phyloP scores from a whole-genome alignment of 2,797 vertebrate species.

The Melanogrammus aeglefinus region DNA sequence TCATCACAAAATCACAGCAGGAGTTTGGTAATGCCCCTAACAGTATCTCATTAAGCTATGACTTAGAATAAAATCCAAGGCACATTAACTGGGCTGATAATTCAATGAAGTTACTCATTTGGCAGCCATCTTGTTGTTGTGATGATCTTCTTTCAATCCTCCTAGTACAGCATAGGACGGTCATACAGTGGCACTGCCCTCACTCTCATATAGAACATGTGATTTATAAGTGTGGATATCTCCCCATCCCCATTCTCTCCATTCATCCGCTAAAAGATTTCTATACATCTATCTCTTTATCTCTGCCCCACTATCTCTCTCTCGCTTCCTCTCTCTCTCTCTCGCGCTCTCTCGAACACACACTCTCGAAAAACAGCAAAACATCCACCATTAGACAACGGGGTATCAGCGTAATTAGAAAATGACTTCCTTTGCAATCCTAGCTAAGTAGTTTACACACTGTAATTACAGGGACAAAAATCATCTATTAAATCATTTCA shows the following conservation, averaged over 20 bases:
- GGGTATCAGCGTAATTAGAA: conserved; percentile 99
- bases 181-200: neutral
- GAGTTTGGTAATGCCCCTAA: conserved; percentile 74
- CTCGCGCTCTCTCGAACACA: conserved; percentile 27
- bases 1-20: conserved; percentile 76
- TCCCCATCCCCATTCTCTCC: neutral
- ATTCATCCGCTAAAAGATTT: neutral
- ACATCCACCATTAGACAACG: conserved; percentile 99
- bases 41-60: conserved; percentile 75
- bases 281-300: conserved; percentile 26
- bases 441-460: conserved; percentile 99
- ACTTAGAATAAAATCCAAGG: conserved; percentile 74
- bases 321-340: conserved; percentile 15
- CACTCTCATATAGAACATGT: neutral
- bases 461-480: conserved; percentile 99
- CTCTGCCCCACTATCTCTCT: conserved; percentile 43
- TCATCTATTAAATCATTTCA: conserved; percentile 99
- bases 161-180: conserved; percentile 50
- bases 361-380: conserved; percentile 84
- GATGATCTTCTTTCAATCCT: conserved; percentile 82
- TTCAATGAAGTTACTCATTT: conserved; percentile 99
- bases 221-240: neutral
- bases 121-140: conserved; percentile 95
- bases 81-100: conserved; percentile 83
- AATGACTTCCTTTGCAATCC: conserved; percentile 99